Evolutionary conservation across 2,888 invertebrate species (phyloP).

Genomic region (Morinoia aosen): DNA sequence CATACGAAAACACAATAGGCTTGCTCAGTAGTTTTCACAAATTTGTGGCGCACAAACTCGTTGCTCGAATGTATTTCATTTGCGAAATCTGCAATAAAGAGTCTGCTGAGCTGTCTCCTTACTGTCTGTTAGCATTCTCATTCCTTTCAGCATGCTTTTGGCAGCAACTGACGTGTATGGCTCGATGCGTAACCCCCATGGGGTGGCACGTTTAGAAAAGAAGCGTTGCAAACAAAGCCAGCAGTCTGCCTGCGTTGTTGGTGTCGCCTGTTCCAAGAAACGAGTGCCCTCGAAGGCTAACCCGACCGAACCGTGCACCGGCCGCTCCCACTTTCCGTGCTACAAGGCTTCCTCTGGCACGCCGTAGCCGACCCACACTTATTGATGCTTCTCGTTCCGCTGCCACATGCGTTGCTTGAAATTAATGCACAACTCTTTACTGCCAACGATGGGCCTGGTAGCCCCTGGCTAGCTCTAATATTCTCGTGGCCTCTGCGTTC

Average conservation of each 20-base stretch:
- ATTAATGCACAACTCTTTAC: background rate
- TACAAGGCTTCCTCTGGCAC: background rate
- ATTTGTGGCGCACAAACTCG: background rate
- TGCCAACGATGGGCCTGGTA: background rate
- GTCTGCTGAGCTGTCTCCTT: background rate
- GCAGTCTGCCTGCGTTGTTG: background rate
- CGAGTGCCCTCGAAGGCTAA: background rate
- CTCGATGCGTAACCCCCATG: background rate
- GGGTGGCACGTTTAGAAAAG: background rate
- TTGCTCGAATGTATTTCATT: background rate
- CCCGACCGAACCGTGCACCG: background rate
- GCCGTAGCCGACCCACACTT: background rate
- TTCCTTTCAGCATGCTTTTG: background rate
- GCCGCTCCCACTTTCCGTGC: conserved; percentile 4
- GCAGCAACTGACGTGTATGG: background rate
- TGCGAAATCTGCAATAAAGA: background rate
- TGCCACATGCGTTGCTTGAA: background rate
- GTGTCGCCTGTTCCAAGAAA: background rate
- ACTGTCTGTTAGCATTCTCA: background rate
- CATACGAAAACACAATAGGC: background rate
- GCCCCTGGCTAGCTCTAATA: background rate
- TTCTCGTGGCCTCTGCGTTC: background rate
- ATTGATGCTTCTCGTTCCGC: background rate
- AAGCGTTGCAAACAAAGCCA: background rate
- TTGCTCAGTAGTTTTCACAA: background rate